Conservation (phyloP, 2,797 vertebrate genomes). For the Pteronotus mesoamericanus region DNA sequence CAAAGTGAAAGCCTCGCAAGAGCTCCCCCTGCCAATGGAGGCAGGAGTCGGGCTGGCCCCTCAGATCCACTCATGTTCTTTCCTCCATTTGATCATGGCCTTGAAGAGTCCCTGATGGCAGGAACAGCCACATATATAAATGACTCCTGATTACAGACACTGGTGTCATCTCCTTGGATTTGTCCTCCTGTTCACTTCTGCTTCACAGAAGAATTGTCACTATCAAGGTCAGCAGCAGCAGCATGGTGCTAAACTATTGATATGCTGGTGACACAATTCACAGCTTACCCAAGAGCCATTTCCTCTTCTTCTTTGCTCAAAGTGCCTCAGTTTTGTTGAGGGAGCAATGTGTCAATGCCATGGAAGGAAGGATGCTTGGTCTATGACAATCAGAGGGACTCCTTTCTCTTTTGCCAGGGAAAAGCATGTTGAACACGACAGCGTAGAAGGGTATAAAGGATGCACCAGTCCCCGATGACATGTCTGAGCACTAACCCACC, state of each 20-base stretch:
- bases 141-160: background rate
- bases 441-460: background rate
- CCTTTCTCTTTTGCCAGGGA: too few relatives aligned
- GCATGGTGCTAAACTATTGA: background rate
- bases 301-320: background rate
- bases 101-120: background rate
- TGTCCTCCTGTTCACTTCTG: background rate
- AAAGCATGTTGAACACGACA: background rate
- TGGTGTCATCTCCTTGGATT: background rate
- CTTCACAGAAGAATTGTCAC: background rate
- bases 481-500: background rate
- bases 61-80: background rate
- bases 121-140: background rate
- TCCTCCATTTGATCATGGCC: background rate
- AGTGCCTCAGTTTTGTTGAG: background rate
- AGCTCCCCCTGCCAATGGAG: background rate
- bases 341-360: background rate
- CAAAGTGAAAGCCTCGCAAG: background rate
- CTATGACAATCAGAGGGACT: background rate
- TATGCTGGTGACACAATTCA: fast-evolving
- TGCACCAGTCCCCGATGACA: fast-evolving
- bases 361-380: background rate
- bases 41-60: background rate
- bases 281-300: background rate
- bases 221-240: background rate